Evolutionary conservation across 2,888 invertebrate species (phyloP).

Genomic region (Subacronicta megacephala): DNA sequence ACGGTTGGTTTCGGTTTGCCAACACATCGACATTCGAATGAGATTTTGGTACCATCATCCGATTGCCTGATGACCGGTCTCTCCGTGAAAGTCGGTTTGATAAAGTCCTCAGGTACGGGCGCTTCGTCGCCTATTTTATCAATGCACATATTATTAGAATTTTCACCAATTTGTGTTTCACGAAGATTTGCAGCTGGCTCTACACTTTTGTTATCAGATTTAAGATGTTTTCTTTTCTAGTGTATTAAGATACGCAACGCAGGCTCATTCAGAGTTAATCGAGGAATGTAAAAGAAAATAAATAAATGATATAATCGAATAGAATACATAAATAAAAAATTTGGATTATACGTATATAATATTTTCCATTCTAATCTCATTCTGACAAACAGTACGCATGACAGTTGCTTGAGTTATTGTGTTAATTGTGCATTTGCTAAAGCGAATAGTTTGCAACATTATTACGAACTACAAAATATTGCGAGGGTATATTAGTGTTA

Average conservation of each 20-base stretch:
- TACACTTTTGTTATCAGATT: conserved; percentile 67
- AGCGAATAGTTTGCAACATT: conserved; percentile 76
- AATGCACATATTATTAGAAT: conserved; percentile 72
- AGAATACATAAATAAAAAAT: conserved; percentile 69
- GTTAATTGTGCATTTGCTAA: conserved; percentile 83
- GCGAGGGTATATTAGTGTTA: conserved; percentile 62
- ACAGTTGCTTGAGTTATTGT: conserved; percentile 82
- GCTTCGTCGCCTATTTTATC: conserved; percentile 96
- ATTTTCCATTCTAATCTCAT: conserved; percentile 69
- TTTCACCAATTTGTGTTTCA: conserved; percentile 58
- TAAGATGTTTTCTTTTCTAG: conserved; percentile 88
- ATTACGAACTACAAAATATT: conserved; percentile 74
- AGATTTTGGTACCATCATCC: conserved; percentile 98
- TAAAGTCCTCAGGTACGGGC: conserved; percentile 97
- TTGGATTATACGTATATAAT: conserved; percentile 70
- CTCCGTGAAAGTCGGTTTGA: conserved; percentile 99
- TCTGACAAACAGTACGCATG: conserved; percentile 86
- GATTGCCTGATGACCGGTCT: conserved; percentile 99
- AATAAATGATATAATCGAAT: conserved; percentile 72
- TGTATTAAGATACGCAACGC: conserved; percentile 69
- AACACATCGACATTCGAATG: conserved; percentile 99
- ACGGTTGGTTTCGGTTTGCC: conserved; percentile 98
- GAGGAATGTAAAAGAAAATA: conserved; percentile 78
- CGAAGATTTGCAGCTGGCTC: conserved; percentile 74
- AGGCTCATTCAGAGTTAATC: conserved; percentile 80